Evolutionary conservation across 2,113 vertebrate genomes (phyloP), one percentile per base, ranked within the genome.

Genomic region (Agelaius phoeniceus): DNA sequence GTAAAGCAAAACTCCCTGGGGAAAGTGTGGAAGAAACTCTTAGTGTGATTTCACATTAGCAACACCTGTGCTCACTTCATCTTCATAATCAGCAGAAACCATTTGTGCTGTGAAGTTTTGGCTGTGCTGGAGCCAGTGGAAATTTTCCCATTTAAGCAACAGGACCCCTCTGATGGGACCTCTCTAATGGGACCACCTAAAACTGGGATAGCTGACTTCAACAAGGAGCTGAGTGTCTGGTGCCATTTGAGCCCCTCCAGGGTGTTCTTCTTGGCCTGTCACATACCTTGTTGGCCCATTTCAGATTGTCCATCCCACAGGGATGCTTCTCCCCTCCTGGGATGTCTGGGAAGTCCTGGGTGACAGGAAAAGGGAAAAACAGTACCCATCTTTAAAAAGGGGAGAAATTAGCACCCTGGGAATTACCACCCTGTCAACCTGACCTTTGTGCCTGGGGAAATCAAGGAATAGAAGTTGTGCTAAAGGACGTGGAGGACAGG

Each of bases 231-330:
- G 51, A 59, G 62, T 10, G 19, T 11, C 23, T 66, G 18, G 19
- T 54, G 48, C 27, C 13, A 26, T 31, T 28, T 68, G 44, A 59
- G 62, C 12, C 15, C 5, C 8, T 15, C 6, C 35, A 6, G 27
- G 46, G 6, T 58, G 37, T 61, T 6, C 7, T 65, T 26, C 30
- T 68, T 44, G 31, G 14, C 24, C 52, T 72, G 15, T 10, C 46
- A 41, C 1, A 16, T 1, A 4, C 24, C 14, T 26, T 27, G 14
- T 2, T 87, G 44, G 27, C 21, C 6, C 2, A 0, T 7, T 5
- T 16, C 65, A 63, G 28, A 8, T 3, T 46, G 37, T 5, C 20
- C 61, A 1, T 3, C 11, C 33, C 51, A 20, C 4, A 3, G 5
- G 43, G 30, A 57, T 44, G 24, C 3, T 79, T 69, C 19, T 85